A percentile compares a stretch with the other conserved stretches of the same genome.
phyloP scores from a whole-genome alignment of 2,888 invertebrate genomes.

The Cheilosia impressa region DNA sequence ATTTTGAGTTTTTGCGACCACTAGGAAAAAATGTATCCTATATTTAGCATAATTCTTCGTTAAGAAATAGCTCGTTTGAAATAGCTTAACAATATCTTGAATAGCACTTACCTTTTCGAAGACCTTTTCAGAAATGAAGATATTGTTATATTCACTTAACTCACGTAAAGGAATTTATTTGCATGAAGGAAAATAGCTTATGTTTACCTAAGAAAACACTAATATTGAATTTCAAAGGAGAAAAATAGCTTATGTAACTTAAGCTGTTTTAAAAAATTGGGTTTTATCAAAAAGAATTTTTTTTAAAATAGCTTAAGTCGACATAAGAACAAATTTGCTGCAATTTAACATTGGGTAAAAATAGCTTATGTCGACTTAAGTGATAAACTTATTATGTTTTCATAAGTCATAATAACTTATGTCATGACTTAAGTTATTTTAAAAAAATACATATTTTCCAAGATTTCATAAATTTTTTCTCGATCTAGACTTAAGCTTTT shows the following conservation, averaged over 20 bases:
- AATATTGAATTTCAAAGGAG: too few relatives aligned
- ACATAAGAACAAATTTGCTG: constrained; percentile 8
- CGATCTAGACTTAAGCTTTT: background rate
- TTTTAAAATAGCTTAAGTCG: background rate
- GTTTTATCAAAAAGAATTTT: background rate
- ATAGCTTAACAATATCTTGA: too few relatives aligned
- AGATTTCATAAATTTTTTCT: background rate
- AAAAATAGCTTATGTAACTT: too few relatives aligned
- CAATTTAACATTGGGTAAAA: constrained; percentile 8
- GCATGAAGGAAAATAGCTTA: too few relatives aligned
- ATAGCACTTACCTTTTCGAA: background rate
- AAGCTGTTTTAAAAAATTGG: background rate
- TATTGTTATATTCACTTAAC: background rate
- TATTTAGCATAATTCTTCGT: background rate
- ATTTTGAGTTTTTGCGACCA: constrained; percentile 8
- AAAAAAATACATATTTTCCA: too few relatives aligned
- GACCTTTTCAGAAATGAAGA: background rate
- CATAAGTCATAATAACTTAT: too few relatives aligned
- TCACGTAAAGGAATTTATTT: too few relatives aligned
- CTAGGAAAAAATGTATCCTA: constrained; percentile 1
- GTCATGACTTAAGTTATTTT: too few relatives aligned
- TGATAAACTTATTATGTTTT: background rate
- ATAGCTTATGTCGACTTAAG: constrained; percentile 8
- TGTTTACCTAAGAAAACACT: too few relatives aligned
- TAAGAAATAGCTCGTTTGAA: too few relatives aligned